These are phyloP conservation scores for Plecotus auritus DNA, from an alignment of 2,113 vertebrate species.

Conservation along the genomic window DNA sequence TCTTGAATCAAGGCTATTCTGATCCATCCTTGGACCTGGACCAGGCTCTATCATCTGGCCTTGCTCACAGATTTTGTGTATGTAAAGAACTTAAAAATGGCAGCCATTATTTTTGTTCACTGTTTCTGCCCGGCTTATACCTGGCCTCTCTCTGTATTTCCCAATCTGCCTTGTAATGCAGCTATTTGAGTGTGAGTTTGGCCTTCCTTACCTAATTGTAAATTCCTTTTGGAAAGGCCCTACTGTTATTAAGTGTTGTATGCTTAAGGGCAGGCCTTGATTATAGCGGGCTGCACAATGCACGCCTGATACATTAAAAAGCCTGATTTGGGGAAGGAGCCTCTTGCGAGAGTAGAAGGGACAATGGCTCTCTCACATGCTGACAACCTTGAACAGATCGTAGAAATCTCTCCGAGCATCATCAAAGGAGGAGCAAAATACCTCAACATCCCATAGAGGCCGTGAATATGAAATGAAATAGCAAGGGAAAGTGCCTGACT, in stretches of 20 bases:
- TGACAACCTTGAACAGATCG: background rate
- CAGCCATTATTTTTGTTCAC: background rate
- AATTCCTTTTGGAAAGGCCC: background rate
- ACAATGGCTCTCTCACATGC: background rate
- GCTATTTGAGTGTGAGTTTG: background rate
- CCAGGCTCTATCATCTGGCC: background rate
- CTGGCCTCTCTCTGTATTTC: background rate
- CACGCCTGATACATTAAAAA: background rate
- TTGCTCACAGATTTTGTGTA: background rate
- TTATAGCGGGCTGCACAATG: no score
- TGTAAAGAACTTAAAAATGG: background rate
- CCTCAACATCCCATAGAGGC: background rate
- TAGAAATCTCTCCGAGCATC: background rate
- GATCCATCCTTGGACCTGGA: background rate
- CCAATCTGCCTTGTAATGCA: background rate
- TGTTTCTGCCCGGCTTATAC: background rate
- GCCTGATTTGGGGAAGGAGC: background rate
- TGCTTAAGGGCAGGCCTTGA: background rate
- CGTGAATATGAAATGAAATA: conserved; percentile 1
- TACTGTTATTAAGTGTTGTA: background rate
- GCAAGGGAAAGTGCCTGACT: background rate
- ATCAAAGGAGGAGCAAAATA: background rate
- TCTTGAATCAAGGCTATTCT: background rate
- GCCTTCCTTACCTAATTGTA: background rate
- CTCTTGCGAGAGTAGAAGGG: background rate